Conservation (phyloP, 1,140 invertebrate genomes). For the Campoletis sonorensis region DNA sequence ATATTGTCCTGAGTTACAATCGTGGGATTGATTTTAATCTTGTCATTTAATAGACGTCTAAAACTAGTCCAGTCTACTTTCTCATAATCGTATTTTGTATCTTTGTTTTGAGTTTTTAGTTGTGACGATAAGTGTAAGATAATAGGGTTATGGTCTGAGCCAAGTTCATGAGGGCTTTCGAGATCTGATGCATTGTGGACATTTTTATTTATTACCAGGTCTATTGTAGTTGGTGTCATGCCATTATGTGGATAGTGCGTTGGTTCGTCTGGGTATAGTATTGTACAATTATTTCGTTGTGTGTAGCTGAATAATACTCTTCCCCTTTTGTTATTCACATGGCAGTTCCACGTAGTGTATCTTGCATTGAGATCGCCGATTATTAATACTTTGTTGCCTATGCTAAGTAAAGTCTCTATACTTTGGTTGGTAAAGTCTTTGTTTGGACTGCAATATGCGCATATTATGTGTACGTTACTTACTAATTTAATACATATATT, state of each 20-base stretch:
- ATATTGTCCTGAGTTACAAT: constrained; percentile 42
- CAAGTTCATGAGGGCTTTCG: constrained; percentile 48
- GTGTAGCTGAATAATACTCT: constrained; percentile 50
- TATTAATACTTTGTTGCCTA: constrained; percentile 56
- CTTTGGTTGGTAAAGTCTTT: constrained; percentile 49
- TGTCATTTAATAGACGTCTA: constrained; percentile 37
- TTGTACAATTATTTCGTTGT: constrained; percentile 52
- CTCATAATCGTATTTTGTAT: constrained; percentile 42
- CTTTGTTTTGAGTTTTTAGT: constrained; percentile 18
- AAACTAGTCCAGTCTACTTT: constrained; percentile 50
- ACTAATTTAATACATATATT: constrained; percentile 53
- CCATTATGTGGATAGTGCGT: constrained; percentile 58
- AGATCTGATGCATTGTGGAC: constrained; percentile 43
- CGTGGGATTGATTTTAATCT: constrained; percentile 44
- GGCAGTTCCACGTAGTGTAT: constrained; percentile 55
- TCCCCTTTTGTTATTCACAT: constrained; percentile 57
- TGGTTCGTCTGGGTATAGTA: constrained; percentile 53
- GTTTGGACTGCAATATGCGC: constrained; percentile 57
- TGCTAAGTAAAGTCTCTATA: constrained; percentile 48
- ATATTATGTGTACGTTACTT: constrained; percentile 53
- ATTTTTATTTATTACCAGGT: constrained; percentile 60
- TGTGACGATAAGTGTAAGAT: constrained; percentile 37
- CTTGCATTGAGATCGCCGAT: constrained; percentile 62
- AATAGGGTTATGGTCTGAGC: constrained; percentile 59
- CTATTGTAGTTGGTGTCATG: constrained; percentile 56